phyloP scores from a whole-genome alignment of 2,797 vertebrate genomes.

The Coluber constrictor region DNA sequence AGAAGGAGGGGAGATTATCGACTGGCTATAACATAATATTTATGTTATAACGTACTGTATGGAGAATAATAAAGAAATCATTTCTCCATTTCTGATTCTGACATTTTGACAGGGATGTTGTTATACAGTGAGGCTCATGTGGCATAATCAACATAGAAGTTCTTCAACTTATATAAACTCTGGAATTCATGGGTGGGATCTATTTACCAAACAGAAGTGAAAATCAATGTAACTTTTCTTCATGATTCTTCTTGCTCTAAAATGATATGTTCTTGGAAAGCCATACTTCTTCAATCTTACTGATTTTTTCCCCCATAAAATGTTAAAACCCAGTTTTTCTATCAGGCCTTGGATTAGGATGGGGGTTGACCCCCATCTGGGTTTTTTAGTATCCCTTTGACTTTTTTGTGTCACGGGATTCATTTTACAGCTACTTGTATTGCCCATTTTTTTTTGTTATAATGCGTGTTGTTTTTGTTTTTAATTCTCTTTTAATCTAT shows the following conservation, averaged over 20 bases:
- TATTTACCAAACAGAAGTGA: not conserved
- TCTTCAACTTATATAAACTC: not conserved
- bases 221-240: not conserved
- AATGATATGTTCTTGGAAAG: not conserved
- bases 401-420: not conserved
- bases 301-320: not conserved
- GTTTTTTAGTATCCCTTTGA: not conserved
- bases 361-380: not conserved
- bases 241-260: not conserved
- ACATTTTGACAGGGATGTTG: not conserved
- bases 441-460: not conserved
- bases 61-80: not conserved
- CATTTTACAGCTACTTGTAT: not conserved
- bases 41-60: not conserved
- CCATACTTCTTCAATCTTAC: not conserved
- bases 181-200: not conserved
- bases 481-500: not conserved
- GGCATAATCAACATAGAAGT: not conserved
- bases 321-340: not conserved
- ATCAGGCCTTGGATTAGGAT: not conserved
- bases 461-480: not conserved
- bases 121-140: not conserved
- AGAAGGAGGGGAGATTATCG: not conserved
- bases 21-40: not conserved
- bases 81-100: not conserved